Evolutionary conservation across 2,888 invertebrate genomes (phyloP).

Genomic region (Melinaea marsaeus): DNA sequence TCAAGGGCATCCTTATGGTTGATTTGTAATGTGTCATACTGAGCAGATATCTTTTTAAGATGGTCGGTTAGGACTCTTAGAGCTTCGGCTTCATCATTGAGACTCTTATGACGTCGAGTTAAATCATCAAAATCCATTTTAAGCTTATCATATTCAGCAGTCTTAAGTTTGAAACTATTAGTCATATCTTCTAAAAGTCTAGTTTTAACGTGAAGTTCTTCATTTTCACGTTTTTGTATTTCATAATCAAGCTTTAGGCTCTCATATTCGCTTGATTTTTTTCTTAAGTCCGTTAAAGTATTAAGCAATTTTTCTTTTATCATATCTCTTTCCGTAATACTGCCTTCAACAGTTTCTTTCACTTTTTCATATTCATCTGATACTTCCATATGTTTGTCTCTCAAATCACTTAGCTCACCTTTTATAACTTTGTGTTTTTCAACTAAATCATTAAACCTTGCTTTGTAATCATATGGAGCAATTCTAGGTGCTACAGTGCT

Average conservation of each 20-base stretch:
- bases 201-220: conserved; percentile 62
- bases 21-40: conserved; percentile 63
- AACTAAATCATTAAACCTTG: conserved; percentile 78
- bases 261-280: conserved; percentile 55
- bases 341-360: conserved; percentile 57
- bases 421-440: conserved; percentile 79
- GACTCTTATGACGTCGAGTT: conserved; percentile 57
- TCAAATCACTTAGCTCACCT: conserved; percentile 69
- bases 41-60: conserved; percentile 62
- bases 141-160: conserved; percentile 58
- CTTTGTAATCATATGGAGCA: conserved; percentile 81
- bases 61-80: conserved; percentile 61
- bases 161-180: conserved; percentile 59
- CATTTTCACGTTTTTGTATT: conserved; percentile 64
- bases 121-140: conserved; percentile 57
- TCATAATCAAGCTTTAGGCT: conserved; percentile 65
- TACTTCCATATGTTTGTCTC: conserved; percentile 72
- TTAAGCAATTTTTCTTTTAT: conserved; percentile 62
- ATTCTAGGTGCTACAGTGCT: conserved; percentile 73
- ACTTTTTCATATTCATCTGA: conserved; percentile 73
- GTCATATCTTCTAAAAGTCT: conserved; percentile 64
- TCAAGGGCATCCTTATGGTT: conserved; percentile 60
- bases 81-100: conserved; percentile 66
- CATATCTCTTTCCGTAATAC: conserved; percentile 52
- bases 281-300: conserved; percentile 55